Evolutionary conservation across 2,113 vertebrate species (phyloP).

Genomic region (Muntiacus muntjak): DNA sequence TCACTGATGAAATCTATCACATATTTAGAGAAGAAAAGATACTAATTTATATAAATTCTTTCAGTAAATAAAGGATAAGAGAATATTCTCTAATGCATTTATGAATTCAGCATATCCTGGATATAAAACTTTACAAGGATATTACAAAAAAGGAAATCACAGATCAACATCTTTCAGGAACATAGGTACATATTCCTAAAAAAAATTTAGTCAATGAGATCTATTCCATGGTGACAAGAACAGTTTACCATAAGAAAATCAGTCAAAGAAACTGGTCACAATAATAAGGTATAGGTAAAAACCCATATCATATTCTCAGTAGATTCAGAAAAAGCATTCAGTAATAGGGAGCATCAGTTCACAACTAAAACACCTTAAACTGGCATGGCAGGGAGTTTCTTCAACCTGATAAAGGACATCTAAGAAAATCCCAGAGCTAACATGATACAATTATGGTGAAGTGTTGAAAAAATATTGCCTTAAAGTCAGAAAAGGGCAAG

Average conservation of each 20-base stretch:
- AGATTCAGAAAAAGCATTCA: not conserved
- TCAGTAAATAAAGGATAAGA: not conserved
- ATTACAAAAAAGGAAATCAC: not conserved
- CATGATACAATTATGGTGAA: not conserved
- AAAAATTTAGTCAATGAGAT: not conserved
- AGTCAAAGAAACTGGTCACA: not conserved
- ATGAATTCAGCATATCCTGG: not conserved
- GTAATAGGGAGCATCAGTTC: not conserved
- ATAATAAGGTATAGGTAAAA: not conserved
- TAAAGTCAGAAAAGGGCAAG: not conserved
- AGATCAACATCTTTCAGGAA: not conserved
- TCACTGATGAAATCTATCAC: not conserved
- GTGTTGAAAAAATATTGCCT: not conserved
- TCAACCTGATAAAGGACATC: not conserved
- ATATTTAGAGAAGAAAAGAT: not conserved
- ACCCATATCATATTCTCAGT: not conserved
- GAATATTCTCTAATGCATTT: not conserved
- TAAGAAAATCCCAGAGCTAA: not conserved
- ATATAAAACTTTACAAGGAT: not conserved
- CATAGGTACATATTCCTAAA: not conserved
- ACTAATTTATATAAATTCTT: not conserved
- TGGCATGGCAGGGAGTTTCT: not conserved
- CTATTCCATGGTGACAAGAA: not conserved
- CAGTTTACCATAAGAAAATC: not conserved
- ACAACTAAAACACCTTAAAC: not conserved